Evolutionary conservation across 2,797 vertebrate species (phyloP), one percentile per base, ranked within the genome.

Genomic region (Craterocephalus amniculus): DNA sequence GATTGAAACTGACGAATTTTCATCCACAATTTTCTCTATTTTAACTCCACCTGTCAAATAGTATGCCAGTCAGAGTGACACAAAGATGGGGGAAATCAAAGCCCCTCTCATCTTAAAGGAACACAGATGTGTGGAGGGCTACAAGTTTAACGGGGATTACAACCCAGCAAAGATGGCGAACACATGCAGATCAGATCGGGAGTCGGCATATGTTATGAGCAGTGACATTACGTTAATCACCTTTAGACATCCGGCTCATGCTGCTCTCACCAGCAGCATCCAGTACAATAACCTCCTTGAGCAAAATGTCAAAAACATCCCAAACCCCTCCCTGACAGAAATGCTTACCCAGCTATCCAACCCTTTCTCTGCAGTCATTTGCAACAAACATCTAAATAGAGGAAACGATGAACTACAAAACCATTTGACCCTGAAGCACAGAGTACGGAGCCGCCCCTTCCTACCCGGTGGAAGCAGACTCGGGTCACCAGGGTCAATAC

Each of bases 61-160:
- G 87, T 74, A 89, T 91, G 91, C 93, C 93, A 94, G 91, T 95
- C 92, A 93, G 74, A 62, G 91, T 92, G 92, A 93, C 92, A 92
- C 83, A 87, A 92, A 92, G 91, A 92, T 90, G 86, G 90, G 87
- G 85, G 85, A 79, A 93, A 93, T 93, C 93, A 93, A 93, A 94
- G 91, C 87, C 83, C 70, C 86, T 92, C 90, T 92, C 85, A 90
- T 94, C 92, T 91, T 84, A 74, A 76, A 90, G 81, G 78, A 85
- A 78, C 80, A 82, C 70, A 85, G 79, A 69, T 69, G 63, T 64
- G 78, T 76, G 70, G 78, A 83, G 75, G 69, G 83, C 72, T 82
- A 74, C 71, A 74, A 87, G 83, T 90, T 92, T 87, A 77, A 87
- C 14, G 55, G 69, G 82, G 77, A 80, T 85, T 85, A 75, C 70